These are phyloP conservation scores for Poecilia wingei DNA, from an alignment of 2,797 vertebrate species.

Conservation along the genomic window DNA sequence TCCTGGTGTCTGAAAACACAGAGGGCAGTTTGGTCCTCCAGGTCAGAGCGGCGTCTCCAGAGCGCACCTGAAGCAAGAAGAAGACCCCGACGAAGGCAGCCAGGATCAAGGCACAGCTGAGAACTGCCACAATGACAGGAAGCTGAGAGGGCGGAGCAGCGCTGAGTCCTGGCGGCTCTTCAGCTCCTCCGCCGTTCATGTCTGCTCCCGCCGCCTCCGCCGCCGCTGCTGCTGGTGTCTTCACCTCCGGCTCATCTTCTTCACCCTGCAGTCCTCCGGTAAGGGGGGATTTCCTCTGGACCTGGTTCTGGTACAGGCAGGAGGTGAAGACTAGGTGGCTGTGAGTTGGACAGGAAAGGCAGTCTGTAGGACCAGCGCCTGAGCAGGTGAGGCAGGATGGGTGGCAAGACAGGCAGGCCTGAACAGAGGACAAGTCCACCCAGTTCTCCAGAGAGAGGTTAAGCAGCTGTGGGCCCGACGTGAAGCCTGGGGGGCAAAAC, in stretches of 20 bases:
- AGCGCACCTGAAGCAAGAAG: slow-evolving; percentile 89
- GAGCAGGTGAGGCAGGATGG: slow-evolving; percentile 88
- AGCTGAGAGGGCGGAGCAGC: slow-evolving; percentile 70
- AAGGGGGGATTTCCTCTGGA: slow-evolving; percentile 85
- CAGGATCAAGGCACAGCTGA: slow-evolving; percentile 91
- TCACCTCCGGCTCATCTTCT: slow-evolving; percentile 20
- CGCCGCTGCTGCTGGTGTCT: slow-evolving; percentile 15
- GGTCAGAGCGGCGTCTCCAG: slow-evolving; percentile 77
- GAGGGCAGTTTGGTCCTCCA: slow-evolving; percentile 89
- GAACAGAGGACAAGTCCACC: slow-evolving; percentile 85
- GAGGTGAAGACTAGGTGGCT: slow-evolving; percentile 82
- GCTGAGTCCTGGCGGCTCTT: slow-evolving; percentile 39
- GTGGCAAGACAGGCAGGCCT: slow-evolving; percentile 91
- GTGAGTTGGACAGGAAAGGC: slow-evolving; percentile 90
- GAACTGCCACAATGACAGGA: slow-evolving; percentile 83
- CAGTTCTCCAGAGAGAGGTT: slow-evolving; percentile 90
- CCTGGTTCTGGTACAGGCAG: slow-evolving; percentile 84
- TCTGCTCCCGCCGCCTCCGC: background rate
- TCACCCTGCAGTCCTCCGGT: slow-evolving; percentile 57
- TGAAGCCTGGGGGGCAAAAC: slow-evolving; percentile 87
- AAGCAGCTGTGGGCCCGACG: slow-evolving; percentile 80
- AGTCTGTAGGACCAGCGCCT: slow-evolving; percentile 82
- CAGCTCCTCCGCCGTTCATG: slow-evolving; percentile 9
- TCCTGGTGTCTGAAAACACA: slow-evolving; percentile 72
- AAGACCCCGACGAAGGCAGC: slow-evolving; percentile 87